Evolutionary conservation across 2,113 vertebrate genomes (phyloP), one percentile per base, ranked within the genome.

Genomic region (Saguinus midas): DNA sequence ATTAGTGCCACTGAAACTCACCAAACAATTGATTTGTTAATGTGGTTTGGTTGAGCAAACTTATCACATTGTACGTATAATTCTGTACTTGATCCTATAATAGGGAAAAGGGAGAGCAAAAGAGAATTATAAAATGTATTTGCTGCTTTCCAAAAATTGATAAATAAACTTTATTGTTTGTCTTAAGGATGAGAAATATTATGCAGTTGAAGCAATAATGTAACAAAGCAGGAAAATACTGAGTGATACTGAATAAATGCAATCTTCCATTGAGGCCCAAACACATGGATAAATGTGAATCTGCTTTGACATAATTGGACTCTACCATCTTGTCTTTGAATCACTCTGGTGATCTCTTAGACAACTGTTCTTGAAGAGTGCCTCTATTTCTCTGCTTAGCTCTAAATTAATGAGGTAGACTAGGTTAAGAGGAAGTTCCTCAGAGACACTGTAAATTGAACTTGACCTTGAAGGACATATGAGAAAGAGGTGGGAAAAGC

Each of bases 131-230:
- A 93, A 95, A 45, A 91, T 12, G 32, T 2, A 50, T 7, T 61
- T 48, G 0, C 18, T 45, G 21, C 3, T 43, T 94, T 78, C 40
- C 16, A 37, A 45, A 40, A 64, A 32, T 6, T 64, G 35, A 40
- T 32, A 58, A 27, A 27, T 73, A 52, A 35, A 2, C 1, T 58
- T 86, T 43, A 4, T 52, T 48, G 21, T 80, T 61, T 48, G 21
- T 75, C 90, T 61, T 88, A 20, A 95, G 25, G 45, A 37, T 82
- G 17, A 94, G 94, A 93, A 72, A 43, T 87, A 76, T n/a, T 48
- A 48, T 87, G 14, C 20, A 58, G 45, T 91, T 94, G 78, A 66
- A 82, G 27, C 6, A 80, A 40, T 79, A 35, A 87, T 37, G 5
- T n/a, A 82, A 88, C 6, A 61, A 91, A 76, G 23, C 73, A 76